Evolutionary conservation across 2,888 invertebrate genomes (phyloP), one percentile per base, ranked within the genome.

Genomic region (Leptarthrus brevirostris): DNA sequence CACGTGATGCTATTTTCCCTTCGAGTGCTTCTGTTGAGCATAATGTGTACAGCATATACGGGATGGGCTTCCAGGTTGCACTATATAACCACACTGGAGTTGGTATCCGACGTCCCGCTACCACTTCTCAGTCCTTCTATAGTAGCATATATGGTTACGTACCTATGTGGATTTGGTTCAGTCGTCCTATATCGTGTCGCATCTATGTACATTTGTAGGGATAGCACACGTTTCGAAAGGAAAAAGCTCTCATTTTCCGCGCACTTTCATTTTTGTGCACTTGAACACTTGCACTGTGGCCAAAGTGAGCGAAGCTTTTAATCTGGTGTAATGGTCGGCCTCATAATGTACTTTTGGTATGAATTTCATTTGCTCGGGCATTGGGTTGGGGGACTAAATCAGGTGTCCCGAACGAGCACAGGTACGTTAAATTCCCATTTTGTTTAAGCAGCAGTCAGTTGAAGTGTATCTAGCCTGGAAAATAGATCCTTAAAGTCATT

Each of bases 221-320:
- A 30, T 30, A 8, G 8, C 5, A 8, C 30, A 30, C 8, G 30
- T 30, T 61, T 44, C 53, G 30, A 52, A 72, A 71, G 44, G 64
- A 26, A 72, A 74, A 58, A 61, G 72, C 71, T 74, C 44, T 72
- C 66, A 61, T 74, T 74, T 74, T 74, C 72, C 74, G 72, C 72
- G 61, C 66, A 74, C 74, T 74, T 74, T 74, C 72, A 72, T 64
- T 74, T 74, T 74, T 70, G 58, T 74, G 61, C 74, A 74, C 72
- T 72, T 64, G 71, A 74, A 72, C 74, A 74, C 72, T 74, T 74
- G 64, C 71, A 72, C 74, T 74, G 40, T 72, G 61, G 54, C 69
- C 66, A 40, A 74, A 66, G 74, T 74, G 69, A 54, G 53, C 54
- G 44, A 36, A 66, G 66, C 66, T 66, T 66, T 66, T 66, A 66